A percentile compares a stretch with the other conserved stretches of the same genome.
Conservation (phyloP, 2,797 vertebrate genomes). For the Acipenser transmontanus region DNA sequence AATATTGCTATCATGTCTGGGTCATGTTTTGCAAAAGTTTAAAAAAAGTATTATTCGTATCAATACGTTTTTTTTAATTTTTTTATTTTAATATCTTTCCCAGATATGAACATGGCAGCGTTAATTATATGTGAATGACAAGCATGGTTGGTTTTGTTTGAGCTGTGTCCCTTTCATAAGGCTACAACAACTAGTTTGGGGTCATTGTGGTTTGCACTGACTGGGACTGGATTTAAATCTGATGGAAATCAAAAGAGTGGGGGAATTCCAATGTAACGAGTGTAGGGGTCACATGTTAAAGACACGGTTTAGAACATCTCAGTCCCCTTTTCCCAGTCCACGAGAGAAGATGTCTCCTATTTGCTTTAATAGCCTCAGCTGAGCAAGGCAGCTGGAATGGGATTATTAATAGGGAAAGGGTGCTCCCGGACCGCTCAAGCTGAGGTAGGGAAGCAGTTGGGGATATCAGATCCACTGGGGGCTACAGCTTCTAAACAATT, state of each 20-base stretch:
- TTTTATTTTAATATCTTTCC: too few species aligned
- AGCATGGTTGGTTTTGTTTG: neutral
- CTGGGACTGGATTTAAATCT: neutral
- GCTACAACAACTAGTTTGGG: neutral
- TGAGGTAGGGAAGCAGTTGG: constrained; percentile 7
- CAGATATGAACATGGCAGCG: too few species aligned
- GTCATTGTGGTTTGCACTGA: neutral
- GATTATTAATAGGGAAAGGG: neutral
- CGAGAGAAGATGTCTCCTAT: neutral
- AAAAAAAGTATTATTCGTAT: too few species aligned
- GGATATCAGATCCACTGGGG: constrained; percentile 7
- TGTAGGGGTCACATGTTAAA: constrained; percentile 2
- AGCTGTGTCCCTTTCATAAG: neutral
- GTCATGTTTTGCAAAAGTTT: too few species aligned
- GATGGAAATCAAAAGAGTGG: neutral
- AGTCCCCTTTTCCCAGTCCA: neutral
- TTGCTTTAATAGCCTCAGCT: neutral
- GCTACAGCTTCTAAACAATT: neutral
- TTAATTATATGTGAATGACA: neutral
- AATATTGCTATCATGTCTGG: too few species aligned
- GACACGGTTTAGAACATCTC: neutral
- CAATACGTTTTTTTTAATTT: too few species aligned
- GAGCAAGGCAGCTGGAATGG: neutral
- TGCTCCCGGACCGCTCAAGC: neutral
- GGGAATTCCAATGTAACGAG: neutral